Conservation (phyloP, 2,113 vertebrate species). For the Dendrocopos noguchii region DNA sequence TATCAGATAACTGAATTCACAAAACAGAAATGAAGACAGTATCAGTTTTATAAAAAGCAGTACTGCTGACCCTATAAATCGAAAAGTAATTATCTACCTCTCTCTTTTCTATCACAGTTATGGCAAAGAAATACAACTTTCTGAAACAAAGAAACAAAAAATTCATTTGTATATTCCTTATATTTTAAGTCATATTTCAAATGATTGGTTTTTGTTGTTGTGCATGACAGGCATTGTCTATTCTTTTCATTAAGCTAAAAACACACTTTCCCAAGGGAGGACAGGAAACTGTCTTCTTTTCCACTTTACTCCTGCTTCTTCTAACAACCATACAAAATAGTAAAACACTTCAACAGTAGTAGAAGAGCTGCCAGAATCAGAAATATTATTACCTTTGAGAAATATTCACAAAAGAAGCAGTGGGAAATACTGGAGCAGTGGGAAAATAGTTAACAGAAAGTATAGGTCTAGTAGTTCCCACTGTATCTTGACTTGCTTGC, state of each 20-base stretch:
- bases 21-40: not conserved
- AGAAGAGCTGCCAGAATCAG: not conserved
- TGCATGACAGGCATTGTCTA: not conserved
- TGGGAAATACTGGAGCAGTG: too few relatives aligned
- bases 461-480: not conserved
- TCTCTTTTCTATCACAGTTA: not conserved
- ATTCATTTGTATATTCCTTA: not conserved
- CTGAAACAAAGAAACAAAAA: not conserved
- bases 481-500: not conserved
- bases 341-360: not conserved
- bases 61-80: not conserved
- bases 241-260: not conserved
- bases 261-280: not conserved
- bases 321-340: not conserved
- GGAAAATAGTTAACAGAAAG: not conserved
- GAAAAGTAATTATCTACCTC: slow-evolving; percentile 4
- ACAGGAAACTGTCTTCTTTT: not conserved
- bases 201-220: not conserved
- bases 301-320: not conserved
- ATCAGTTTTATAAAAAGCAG: not conserved
- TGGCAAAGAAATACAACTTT: not conserved
- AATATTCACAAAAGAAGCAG: too few relatives aligned
- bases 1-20: not conserved
- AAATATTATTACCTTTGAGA: too few relatives aligned
- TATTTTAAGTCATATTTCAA: not conserved